phyloP scores from a whole-genome alignment of 2,888 invertebrate species.

The Gastrophysa polygoni region DNA sequence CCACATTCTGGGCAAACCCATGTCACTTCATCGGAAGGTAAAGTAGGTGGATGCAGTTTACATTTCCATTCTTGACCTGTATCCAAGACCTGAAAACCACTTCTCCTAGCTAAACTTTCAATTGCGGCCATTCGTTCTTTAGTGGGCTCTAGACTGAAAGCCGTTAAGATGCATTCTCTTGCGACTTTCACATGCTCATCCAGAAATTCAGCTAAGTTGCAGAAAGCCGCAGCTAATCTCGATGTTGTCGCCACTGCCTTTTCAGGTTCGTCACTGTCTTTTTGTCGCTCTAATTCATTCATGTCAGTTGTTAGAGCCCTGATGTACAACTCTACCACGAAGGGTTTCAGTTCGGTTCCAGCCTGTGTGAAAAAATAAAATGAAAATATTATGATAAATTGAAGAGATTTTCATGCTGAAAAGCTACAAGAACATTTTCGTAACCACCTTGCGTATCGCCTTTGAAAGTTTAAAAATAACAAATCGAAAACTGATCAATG shows the following conservation, averaged over 20 bases:
- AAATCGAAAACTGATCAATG: no score
- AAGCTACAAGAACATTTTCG: no score
- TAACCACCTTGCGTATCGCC: no score
- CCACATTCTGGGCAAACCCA: constrained; percentile 53
- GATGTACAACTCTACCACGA: constrained; percentile 75
- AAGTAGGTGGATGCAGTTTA: constrained; percentile 52
- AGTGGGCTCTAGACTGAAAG: constrained; percentile 77
- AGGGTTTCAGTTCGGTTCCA: constrained; percentile 61
- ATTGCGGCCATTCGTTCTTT: constrained; percentile 65
- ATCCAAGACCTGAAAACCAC: constrained; percentile 59
- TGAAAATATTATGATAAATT: no score
- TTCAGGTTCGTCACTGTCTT: constrained; percentile 62
- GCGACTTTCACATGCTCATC: constrained; percentile 66
- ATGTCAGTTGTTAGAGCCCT: constrained; percentile 77
- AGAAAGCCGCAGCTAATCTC: constrained; percentile 67
- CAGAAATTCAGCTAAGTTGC: constrained; percentile 67
- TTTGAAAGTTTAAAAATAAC: no score
- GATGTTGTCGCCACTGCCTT: constrained; percentile 64
- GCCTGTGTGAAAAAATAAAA: constrained; percentile 42
- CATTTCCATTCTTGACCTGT: constrained; percentile 55
- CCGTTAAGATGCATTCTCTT: constrained; percentile 75
- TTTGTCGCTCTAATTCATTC: constrained; percentile 73
- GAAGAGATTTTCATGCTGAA: no score
- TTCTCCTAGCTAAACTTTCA: constrained; percentile 60
- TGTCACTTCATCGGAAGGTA: constrained; percentile 50